Conservation (phyloP, 2,888 invertebrate species). For the Orgyia antiqua region DNA sequence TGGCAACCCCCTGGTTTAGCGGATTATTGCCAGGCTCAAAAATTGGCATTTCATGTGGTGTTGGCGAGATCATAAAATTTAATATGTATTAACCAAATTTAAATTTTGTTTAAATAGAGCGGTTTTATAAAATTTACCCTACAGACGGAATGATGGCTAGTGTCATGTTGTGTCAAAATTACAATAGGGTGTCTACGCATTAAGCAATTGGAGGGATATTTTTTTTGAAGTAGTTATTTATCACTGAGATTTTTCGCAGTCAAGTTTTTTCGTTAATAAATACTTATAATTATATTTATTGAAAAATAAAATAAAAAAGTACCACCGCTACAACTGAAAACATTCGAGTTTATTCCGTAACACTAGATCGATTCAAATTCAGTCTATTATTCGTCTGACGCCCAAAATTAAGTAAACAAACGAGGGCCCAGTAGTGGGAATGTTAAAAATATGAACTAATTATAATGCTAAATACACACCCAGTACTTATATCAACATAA, state of each 20-base stretch:
- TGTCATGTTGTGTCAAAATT: no score
- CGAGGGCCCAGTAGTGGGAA: conserved; percentile 18
- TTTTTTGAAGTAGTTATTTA: no score
- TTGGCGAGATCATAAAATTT: no score
- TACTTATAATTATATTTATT: not conserved
- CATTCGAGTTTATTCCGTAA: conserved; percentile 10
- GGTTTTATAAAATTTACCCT: no score
- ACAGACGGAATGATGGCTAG: no score
- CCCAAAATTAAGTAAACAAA: conserved; percentile 6
- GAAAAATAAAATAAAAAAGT: not conserved
- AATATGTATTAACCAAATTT: no score
- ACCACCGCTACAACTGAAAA: conserved; percentile 2
- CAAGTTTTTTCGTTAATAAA: no score
- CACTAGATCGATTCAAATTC: conserved; percentile 20
- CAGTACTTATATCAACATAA: not conserved
- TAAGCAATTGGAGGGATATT: not conserved
- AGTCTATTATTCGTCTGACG: conserved; percentile 22
- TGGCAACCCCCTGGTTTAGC: no score
- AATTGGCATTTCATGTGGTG: no score
- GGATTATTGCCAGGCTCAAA: no score
- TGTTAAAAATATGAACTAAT: conserved; percentile 9
- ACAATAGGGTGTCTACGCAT: not conserved
- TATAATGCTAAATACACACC: not conserved
- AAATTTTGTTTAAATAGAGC: no score
- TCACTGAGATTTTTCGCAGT: no score